These are phyloP conservation scores for Neosilurus mollespiculum DNA, from an alignment of 2,797 vertebrate genomes.

Conservation along the genomic window DNA sequence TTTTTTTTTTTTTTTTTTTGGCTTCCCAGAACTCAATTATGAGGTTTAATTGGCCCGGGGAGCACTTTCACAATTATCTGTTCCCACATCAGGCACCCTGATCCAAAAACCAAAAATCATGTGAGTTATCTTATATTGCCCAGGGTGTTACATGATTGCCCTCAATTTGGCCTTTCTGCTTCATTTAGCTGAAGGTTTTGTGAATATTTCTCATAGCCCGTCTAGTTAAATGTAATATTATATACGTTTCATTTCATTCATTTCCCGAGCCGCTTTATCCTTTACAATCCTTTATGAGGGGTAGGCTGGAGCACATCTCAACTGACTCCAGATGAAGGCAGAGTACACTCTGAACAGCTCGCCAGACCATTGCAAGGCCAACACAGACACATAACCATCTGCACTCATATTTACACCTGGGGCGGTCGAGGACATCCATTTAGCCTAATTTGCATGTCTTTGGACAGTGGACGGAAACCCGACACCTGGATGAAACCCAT, in stretches of 20 bases:
- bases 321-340: too few relatives aligned
- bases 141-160: constrained; percentile 29
- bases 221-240: background rate
- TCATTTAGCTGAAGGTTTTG: constrained; percentile 24
- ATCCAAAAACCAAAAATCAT: constrained; percentile 38
- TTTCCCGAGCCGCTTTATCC: too few relatives aligned
- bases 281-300: too few relatives aligned
- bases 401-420: too few relatives aligned
- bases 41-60: constrained; percentile 42
- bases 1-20: constrained; percentile 18
- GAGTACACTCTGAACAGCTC: too few relatives aligned
- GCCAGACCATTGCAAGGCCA: too few relatives aligned
- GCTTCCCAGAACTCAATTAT: constrained; percentile 35
- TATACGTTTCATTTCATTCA: background rate
- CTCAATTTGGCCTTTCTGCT: constrained; percentile 31
- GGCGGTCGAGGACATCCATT: too few relatives aligned
- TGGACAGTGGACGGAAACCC: too few relatives aligned
- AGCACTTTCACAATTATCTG: constrained; percentile 47
- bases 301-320: too few relatives aligned
- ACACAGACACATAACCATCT: too few relatives aligned
- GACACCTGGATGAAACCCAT: too few relatives aligned
- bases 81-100: constrained; percentile 40
- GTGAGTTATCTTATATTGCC: constrained; percentile 28
- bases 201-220: constrained; percentile 10
- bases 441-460: too few relatives aligned